Evolutionary conservation across 2,888 invertebrate genomes (phyloP).

Genomic region (Nephrotoma appendiculata): DNA sequence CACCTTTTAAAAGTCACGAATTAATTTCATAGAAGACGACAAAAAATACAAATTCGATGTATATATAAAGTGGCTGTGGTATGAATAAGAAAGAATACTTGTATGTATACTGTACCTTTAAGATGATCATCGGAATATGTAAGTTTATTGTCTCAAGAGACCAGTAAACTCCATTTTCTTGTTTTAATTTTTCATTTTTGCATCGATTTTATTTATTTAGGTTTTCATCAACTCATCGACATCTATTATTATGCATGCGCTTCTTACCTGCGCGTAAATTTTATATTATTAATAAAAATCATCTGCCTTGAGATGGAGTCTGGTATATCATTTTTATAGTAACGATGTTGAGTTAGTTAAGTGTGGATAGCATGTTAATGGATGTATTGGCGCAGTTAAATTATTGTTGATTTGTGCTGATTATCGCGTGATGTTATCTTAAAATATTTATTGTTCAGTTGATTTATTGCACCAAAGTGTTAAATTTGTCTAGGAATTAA

Average conservation of each 20-base stretch:
- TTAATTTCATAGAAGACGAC: not conserved
- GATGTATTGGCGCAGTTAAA: not conserved
- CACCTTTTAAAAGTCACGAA: not conserved
- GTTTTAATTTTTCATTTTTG: not conserved
- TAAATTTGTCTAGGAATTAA: not conserved
- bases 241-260: not conserved
- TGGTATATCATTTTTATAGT: not conserved
- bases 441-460: not conserved
- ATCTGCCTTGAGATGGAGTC: not conserved
- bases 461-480: not conserved
- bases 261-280: too few relatives aligned
- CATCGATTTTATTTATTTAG: not conserved
- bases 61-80: not conserved
- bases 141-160: not conserved
- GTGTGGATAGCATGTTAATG: not conserved
- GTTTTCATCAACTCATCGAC: not conserved
- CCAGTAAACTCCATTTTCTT: not conserved
- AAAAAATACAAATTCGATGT: not conserved
- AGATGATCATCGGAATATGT: not conserved
- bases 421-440: not conserved
- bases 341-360: not conserved
- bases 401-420: not conserved
- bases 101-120: not conserved
- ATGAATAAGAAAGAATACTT: not conserved
- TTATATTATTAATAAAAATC: not conserved